Conservation (phyloP, 2,888 invertebrate genomes). For the Euclidia mi region DNA sequence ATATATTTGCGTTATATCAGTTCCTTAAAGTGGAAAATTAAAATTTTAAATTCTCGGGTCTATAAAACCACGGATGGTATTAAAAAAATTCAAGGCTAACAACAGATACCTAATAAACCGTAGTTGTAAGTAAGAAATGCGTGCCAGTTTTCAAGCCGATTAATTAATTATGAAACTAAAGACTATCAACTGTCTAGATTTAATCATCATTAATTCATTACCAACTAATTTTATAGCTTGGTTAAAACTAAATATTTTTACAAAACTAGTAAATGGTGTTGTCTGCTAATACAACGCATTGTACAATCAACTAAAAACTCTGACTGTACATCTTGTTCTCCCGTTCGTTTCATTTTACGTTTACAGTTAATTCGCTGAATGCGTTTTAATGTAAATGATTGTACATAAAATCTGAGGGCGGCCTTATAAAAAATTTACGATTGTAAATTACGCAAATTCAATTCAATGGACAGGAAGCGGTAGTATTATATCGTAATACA, state of each 20-base stretch:
- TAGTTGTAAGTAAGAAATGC: slow-evolving; percentile 21
- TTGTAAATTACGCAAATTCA: too few species aligned
- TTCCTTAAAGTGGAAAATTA: slow-evolving; percentile 18
- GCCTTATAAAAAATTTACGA: neutral
- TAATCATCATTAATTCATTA: too few species aligned
- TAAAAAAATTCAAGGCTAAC: slow-evolving; percentile 36
- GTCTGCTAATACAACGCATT: too few species aligned
- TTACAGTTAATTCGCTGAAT: too few species aligned
- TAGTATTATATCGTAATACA: neutral
- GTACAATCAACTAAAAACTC: too few species aligned
- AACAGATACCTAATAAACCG: slow-evolving; percentile 22
- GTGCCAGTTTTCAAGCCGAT: slow-evolving; percentile 9
- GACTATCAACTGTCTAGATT: neutral
- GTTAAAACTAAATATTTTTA: too few species aligned
- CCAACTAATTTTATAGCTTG: too few species aligned
- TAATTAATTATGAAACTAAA: slow-evolving; percentile 5
- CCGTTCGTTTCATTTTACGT: too few species aligned
- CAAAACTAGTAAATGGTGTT: too few species aligned
- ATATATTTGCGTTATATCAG: slow-evolving; percentile 11
- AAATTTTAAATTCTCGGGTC: slow-evolving; percentile 20
- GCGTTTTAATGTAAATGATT: too few species aligned
- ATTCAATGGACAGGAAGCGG: slow-evolving; percentile 1
- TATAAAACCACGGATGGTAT: slow-evolving; percentile 13
- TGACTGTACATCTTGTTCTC: too few species aligned
- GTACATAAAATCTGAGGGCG: too few species aligned